Conservation (phyloP, 2,888 invertebrate species). For the Apamea anceps region DNA sequence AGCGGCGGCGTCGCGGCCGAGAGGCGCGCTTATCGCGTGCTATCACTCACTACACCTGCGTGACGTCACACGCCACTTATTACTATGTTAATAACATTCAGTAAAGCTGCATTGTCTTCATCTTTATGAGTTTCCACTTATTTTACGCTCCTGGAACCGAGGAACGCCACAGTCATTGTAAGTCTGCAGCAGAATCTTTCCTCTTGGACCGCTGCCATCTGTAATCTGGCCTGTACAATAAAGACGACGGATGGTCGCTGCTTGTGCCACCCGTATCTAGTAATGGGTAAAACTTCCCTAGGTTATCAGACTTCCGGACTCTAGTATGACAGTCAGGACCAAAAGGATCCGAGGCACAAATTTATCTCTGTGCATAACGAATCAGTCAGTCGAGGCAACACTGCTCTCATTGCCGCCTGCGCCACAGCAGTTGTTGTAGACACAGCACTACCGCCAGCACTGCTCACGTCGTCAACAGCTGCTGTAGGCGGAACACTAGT, state of each 20-base stretch:
- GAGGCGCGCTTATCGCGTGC: conserved; percentile 72
- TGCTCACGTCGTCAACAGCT: background rate
- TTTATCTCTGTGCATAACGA: background rate
- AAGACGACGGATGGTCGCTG: background rate
- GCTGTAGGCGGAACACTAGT: background rate
- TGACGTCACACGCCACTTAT: conserved; percentile 75
- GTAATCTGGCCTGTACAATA: background rate
- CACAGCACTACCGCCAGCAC: background rate
- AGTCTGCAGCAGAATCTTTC: background rate
- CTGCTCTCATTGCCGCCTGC: background rate
- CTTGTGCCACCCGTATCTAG: background rate
- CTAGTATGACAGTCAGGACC: background rate
- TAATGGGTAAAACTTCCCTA: background rate
- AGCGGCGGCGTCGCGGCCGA: conserved; percentile 39
- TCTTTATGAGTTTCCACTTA: conserved; percentile 5
- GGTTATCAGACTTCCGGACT: background rate
- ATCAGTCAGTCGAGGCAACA: background rate
- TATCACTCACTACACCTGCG: conserved; percentile 81
- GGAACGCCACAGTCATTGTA: background rate
- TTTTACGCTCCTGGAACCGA: background rate
- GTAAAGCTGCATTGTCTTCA: conserved; percentile 22
- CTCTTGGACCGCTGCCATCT: background rate
- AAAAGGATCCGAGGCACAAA: background rate
- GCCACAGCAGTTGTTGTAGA: background rate
- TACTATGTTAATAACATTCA: conserved; percentile 47